Evolutionary conservation across 1,140 invertebrate genomes (phyloP).

Genomic region (Periplaneta americana): DNA sequence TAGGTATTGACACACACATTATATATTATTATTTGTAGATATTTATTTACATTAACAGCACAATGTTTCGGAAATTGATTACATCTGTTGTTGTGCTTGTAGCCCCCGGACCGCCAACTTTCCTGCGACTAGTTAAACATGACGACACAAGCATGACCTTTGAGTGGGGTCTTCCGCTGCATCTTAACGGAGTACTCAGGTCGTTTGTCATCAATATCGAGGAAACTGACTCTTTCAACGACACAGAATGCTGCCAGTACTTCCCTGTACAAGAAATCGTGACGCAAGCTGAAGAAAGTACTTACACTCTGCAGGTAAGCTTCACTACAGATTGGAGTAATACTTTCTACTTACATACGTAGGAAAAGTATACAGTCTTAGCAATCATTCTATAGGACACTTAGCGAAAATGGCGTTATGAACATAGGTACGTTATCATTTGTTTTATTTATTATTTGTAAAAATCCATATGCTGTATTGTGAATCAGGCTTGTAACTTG

Average conservation of each 20-base stretch:
- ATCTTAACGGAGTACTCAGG: background rate
- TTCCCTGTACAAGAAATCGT: constrained; percentile 3
- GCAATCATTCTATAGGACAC: too few relatives aligned
- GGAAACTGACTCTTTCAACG: constrained; percentile 5
- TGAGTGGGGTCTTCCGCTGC: background rate
- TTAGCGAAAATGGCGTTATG: too few relatives aligned
- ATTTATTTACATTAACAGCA: too few relatives aligned
- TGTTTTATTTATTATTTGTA: background rate
- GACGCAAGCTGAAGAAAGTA: background rate
- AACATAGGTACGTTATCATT: background rate
- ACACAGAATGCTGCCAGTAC: constrained; percentile 5
- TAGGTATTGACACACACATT: too few relatives aligned
- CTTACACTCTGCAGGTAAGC: background rate
- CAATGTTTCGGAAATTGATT: too few relatives aligned
- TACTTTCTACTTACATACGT: too few relatives aligned
- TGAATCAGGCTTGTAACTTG: too few relatives aligned
- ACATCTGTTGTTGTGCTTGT: too few relatives aligned
- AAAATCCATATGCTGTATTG: background rate
- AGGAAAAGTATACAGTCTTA: too few relatives aligned
- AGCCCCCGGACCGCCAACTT: background rate
- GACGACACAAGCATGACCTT: background rate
- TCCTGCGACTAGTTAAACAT: background rate
- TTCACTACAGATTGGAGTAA: too few relatives aligned
- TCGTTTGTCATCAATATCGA: constrained; percentile 13
- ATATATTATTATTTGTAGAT: too few relatives aligned